These are phyloP conservation scores for Prionace glauca DNA, from an alignment of 2,797 vertebrate genomes.

Conservation along the genomic window DNA sequence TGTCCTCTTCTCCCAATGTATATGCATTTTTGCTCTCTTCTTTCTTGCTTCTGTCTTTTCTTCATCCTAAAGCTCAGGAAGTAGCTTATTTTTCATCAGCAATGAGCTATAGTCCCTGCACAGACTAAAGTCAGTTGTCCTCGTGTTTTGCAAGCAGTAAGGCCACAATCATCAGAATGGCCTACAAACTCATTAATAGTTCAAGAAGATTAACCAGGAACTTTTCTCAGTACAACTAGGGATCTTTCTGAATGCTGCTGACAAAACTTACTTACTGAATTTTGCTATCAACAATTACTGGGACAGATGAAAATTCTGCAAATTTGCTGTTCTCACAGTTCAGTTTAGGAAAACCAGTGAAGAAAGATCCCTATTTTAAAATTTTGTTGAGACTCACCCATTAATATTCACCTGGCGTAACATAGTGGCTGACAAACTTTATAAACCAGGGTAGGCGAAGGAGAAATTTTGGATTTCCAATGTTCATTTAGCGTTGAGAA, in stretches of 20 bases:
- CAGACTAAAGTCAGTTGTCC: not conserved
- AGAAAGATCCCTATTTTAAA: too few species aligned
- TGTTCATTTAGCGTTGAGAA: too few species aligned
- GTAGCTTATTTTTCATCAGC: not conserved
- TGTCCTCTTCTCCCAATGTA: not conserved
- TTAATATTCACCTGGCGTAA: too few species aligned
- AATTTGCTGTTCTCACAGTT: too few species aligned
- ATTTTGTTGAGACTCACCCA: too few species aligned
- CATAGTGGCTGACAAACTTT: too few species aligned
- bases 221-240: not conserved
- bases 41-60: not conserved
- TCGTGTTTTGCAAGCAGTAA: not conserved
- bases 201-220: not conserved
- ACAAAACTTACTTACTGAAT: not conserved
- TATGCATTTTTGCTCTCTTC: not conserved
- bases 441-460: too few species aligned
- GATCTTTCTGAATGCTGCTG: not conserved
- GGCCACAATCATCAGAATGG: not conserved
- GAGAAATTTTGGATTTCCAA: too few species aligned
- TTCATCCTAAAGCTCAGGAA: not conserved
- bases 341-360: too few species aligned
- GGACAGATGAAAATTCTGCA: not conserved
- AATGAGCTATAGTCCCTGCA: not conserved
- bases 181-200: not conserved
- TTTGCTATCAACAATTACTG: not conserved